Evolutionary conservation across 2,797 vertebrate species (phyloP).

Genomic region (Danio choprae): DNA sequence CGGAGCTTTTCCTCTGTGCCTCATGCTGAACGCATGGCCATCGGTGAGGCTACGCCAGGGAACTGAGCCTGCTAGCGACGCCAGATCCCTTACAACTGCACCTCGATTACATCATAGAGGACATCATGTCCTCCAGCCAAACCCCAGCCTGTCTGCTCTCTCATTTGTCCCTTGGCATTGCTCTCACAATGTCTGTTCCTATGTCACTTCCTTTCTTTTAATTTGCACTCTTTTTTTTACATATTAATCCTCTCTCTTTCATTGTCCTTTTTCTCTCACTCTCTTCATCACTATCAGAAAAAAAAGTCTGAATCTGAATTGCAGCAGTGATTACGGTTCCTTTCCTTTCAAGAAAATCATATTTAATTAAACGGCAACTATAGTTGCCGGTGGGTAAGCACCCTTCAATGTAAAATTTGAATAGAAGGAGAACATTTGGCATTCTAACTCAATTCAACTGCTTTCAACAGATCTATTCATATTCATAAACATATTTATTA

Average conservation of each 20-base stretch:
- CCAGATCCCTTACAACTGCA: slow-evolving; percentile 49
- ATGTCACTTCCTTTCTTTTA: background rate
- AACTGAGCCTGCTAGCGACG: slow-evolving; percentile 43
- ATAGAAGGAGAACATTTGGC: too few species aligned
- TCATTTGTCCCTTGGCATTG: slow-evolving; percentile 12
- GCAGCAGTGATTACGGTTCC: too few species aligned
- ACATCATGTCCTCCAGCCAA: slow-evolving; percentile 41
- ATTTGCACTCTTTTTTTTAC: background rate
- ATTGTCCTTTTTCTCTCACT: background rate
- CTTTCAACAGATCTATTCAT: too few species aligned
- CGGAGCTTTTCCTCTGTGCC: slow-evolving; percentile 50
- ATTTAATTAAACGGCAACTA: too few species aligned
- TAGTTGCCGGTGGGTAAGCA: too few species aligned
- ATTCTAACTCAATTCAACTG: too few species aligned
- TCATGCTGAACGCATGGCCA: slow-evolving; percentile 49
- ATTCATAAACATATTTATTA: too few species aligned
- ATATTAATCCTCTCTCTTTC: background rate
- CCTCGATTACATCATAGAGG: slow-evolving; percentile 37
- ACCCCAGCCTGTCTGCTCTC: slow-evolving; percentile 17
- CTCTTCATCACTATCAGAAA: background rate
- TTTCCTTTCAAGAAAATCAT: too few species aligned
- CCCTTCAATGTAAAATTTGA: too few species aligned
- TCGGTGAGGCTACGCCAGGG: slow-evolving; percentile 42
- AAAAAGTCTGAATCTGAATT: background rate
- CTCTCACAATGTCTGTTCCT: background rate